Conservation (phyloP, 2,888 invertebrate species). For the Lasioglossum pauxillum region DNA sequence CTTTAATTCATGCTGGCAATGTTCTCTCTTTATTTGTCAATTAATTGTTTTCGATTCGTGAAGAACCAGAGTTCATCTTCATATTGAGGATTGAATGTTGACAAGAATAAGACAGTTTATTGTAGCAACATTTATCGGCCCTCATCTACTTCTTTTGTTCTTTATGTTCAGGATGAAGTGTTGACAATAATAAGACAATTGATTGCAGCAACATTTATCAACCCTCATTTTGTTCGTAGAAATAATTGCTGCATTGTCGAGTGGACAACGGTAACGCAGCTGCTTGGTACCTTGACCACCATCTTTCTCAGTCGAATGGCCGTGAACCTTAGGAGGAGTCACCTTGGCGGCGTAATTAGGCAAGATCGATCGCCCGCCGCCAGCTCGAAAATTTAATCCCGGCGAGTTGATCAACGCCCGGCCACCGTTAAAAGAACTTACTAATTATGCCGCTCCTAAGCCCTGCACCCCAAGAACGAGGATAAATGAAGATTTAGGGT, state of each 20-base stretch:
- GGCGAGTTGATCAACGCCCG: constrained; percentile 43
- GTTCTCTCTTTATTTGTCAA: neutral
- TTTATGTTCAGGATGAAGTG: too few species aligned
- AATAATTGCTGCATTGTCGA: neutral
- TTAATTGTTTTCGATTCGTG: neutral
- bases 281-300: neutral
- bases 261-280: neutral
- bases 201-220: too few species aligned
- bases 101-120: too few species aligned
- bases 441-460: constrained; percentile 52
- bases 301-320: neutral
- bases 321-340: constrained; percentile 34
- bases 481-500: constrained; percentile 49
- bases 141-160: too few species aligned
- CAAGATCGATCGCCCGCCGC: constrained; percentile 45
- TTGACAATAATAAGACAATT: too few species aligned
- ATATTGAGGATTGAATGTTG: too few species aligned
- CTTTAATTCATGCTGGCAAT: too few species aligned
- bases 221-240: too few species aligned
- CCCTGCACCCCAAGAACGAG: constrained; percentile 19
- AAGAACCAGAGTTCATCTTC: too few species aligned
- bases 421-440: constrained; percentile 46
- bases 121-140: too few species aligned
- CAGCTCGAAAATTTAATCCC: constrained; percentile 50
- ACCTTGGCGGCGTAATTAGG: constrained; percentile 43